These are phyloP conservation scores for Drosophila antonietae DNA, from an alignment of 2,888 invertebrate species.

Conservation along the genomic window DNA sequence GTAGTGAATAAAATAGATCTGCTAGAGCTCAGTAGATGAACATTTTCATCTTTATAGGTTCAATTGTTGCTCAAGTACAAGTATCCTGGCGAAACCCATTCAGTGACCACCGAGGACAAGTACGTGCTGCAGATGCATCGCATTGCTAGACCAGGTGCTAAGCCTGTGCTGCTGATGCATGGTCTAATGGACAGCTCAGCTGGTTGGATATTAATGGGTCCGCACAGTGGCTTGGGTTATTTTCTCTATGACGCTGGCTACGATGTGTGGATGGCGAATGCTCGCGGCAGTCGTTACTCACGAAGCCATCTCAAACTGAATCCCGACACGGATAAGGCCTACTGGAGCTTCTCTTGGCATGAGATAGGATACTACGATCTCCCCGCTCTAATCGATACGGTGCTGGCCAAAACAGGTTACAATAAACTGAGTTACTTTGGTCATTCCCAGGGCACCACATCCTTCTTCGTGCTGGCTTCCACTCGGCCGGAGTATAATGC, in stretches of 20 bases:
- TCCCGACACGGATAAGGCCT: slow-evolving; percentile 85
- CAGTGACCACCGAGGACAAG: slow-evolving; percentile 89
- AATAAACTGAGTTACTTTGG: slow-evolving; percentile 87
- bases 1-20: slow-evolving; percentile 37
- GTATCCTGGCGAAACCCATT: slow-evolving; percentile 87
- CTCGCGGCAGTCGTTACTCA: slow-evolving; percentile 88
- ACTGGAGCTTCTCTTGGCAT: slow-evolving; percentile 89
- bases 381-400: slow-evolving; percentile 88
- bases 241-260: slow-evolving; percentile 85
- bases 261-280: slow-evolving; percentile 88
- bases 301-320: slow-evolving; percentile 85
- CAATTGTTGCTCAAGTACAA: slow-evolving; percentile 85
- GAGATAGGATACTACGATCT: slow-evolving; percentile 89
- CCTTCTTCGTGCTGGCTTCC: slow-evolving; percentile 84
- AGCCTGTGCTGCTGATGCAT: slow-evolving; percentile 87
- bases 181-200: slow-evolving; percentile 90
- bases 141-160: slow-evolving; percentile 86
- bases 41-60: slow-evolving; percentile 47
- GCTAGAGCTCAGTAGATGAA: too few relatives aligned
- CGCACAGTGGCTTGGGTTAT: slow-evolving; percentile 88
- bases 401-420: slow-evolving; percentile 85
- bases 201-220: slow-evolving; percentile 90
- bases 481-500: slow-evolving; percentile 85
- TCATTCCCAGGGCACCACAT: slow-evolving; percentile 88
- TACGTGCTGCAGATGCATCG: slow-evolving; percentile 91